Evolutionary conservation across 2,797 vertebrate genomes (phyloP), one percentile per base, ranked within the genome.

Genomic region (Serranus cabrilla): DNA sequence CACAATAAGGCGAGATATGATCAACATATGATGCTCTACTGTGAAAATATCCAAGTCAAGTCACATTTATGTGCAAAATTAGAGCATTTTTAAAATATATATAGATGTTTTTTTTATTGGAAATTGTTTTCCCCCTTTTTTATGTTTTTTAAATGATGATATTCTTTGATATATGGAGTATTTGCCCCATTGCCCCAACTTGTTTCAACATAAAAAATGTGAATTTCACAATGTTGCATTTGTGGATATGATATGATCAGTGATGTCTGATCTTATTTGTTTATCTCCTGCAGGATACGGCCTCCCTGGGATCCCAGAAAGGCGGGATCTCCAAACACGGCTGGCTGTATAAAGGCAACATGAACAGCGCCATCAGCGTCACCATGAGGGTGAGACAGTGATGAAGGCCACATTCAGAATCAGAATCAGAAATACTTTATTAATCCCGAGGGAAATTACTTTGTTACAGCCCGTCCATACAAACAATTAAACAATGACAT

Each of bases 361-460:
- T 99, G 96, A 99, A 99, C 91, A 99, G 97, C 66, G 97, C 98
- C 40, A 99, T 99, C 92, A 99, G 98, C 14, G 98, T 99, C 83
- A 99, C 97, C 40, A 99, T 99, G 98, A 95, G 97, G 95, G 98
- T 99, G 91, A 96, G 97, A 68, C 17, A 43, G 16, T 18, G 11
- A 7, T 8, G 7, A 42, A 9, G 10, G 21, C 14, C 42, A 56
- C 27, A 45, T 45, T 54, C n/a, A 39, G 6, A 56, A 18, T 46
- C n/a, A n/a, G n/a, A n/a, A n/a, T n/a, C n/a, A n/a, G n/a, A n/a
- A n/a, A n/a, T n/a, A n/a, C n/a, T n/a, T n/a, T n/a, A n/a, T n/a
- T n/a, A n/a, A n/a, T n/a, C n/a, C n/a, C n/a, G n/a, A n/a, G n/a
- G n/a, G n/a, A n/a, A n/a, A n/a, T n/a, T n/a, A n/a, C n/a, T n/a